Conservation (phyloP, 2,113 vertebrate species). For the Eulacestoma nigropectus region DNA sequence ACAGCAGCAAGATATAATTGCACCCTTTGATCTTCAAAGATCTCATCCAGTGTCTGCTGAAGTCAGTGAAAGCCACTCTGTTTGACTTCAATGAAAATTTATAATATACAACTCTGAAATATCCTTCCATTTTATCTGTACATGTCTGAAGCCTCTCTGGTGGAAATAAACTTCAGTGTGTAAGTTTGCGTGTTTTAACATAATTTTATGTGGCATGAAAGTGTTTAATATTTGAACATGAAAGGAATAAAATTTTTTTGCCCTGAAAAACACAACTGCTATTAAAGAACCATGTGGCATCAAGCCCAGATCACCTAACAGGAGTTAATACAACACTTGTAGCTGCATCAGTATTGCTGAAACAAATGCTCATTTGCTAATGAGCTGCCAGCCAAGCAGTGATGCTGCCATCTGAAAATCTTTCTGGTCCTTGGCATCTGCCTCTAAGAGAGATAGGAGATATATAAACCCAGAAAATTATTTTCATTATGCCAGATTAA, state of each 20-base stretch:
- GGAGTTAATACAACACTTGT: slow-evolving; percentile 6
- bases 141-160: background rate
- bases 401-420: background rate
- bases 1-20: slow-evolving; percentile 48
- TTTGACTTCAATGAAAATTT: slow-evolving; percentile 51
- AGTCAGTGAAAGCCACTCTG: slow-evolving; percentile 47
- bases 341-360: background rate
- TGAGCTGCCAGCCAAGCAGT: background rate
- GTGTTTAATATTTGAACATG: slow-evolving; percentile 53
- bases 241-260: slow-evolving; percentile 41
- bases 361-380: background rate
- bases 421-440: background rate
- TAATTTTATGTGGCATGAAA: slow-evolving; percentile 49
- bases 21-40: slow-evolving; percentile 60
- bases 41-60: slow-evolving; percentile 47
- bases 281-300: slow-evolving; percentile 9
- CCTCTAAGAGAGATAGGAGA: background rate
- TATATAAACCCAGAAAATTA: background rate
- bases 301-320: slow-evolving; percentile 39
- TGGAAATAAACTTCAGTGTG: slow-evolving; percentile 19
- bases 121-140: slow-evolving; percentile 35
- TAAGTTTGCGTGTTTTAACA: slow-evolving; percentile 26
- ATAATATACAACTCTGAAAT: slow-evolving; percentile 13
- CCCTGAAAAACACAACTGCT: background rate
- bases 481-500: background rate